phyloP scores from a whole-genome alignment of 1,140 invertebrate genomes.

The Procambarus virginalis region DNA sequence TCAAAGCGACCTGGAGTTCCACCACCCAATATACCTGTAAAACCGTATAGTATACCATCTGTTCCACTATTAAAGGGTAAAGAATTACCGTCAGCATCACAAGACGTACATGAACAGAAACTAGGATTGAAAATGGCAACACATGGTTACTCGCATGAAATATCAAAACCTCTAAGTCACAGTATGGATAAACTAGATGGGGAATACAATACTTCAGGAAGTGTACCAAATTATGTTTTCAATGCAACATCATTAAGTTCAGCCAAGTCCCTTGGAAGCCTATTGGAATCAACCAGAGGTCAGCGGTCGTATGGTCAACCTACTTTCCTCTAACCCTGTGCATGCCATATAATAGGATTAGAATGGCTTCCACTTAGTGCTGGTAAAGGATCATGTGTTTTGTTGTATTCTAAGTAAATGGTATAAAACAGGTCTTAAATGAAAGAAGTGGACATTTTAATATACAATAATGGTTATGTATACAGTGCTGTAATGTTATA shows the following conservation, averaged over 20 bases:
- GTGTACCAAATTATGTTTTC: background rate
- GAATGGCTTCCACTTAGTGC: constrained; percentile 11
- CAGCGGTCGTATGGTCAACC: constrained; percentile 43
- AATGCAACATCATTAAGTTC: background rate
- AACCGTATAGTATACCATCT: background rate
- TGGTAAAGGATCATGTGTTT: background rate
- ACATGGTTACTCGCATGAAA: background rate
- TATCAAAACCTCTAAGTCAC: background rate
- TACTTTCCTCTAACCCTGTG: constrained; percentile 31
- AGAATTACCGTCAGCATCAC: background rate
- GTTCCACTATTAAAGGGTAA: too few relatives aligned
- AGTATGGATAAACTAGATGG: constrained; percentile 35
- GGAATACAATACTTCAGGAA: background rate
- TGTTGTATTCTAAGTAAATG: too few relatives aligned
- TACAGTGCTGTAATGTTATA: too few relatives aligned
- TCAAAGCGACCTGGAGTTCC: too few relatives aligned
- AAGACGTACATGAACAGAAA: background rate
- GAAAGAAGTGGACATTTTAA: too few relatives aligned
- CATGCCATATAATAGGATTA: constrained; percentile 41
- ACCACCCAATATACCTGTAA: background rate
- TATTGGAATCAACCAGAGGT: background rate
- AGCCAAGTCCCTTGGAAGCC: constrained; percentile 34
- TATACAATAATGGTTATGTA: too few relatives aligned
- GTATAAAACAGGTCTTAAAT: too few relatives aligned
- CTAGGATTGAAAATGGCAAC: background rate